A percentile compares a stretch with the other conserved stretches of the same genome.
These are phyloP conservation scores for Xylophagus ater DNA, from an alignment of 2,888 invertebrate species.

Conservation along the genomic window DNA sequence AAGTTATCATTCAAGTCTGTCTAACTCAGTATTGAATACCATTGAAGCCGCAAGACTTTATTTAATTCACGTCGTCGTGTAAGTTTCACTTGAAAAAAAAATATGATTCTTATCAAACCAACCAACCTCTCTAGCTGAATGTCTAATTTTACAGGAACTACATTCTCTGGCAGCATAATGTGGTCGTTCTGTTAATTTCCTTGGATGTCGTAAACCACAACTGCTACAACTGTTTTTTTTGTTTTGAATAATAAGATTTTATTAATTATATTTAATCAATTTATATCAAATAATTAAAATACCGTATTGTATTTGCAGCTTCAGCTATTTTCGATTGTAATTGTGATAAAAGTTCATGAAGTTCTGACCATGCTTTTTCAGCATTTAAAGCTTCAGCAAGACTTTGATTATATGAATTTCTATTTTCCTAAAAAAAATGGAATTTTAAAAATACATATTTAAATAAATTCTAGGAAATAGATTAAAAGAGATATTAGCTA, in stretches of 20 bases:
- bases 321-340: slow-evolving; percentile 90
- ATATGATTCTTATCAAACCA: slow-evolving; percentile 8
- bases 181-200: slow-evolving; percentile 73
- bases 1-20: no score
- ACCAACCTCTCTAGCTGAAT: slow-evolving; percentile 73
- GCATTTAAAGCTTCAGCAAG: slow-evolving; percentile 66
- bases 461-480: slow-evolving; percentile 5
- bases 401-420: slow-evolving; percentile 61
- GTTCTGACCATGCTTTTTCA: slow-evolving; percentile 79
- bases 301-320: slow-evolving; percentile 80
- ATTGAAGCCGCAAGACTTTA: no score
- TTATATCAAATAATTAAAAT: no score
- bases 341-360: slow-evolving; percentile 76
- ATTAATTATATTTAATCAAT: no score
- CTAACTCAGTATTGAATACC: no score
- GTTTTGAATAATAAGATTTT: no score
- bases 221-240: slow-evolving; percentile 74
- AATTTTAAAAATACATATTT: not conserved
- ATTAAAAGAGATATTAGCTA: slow-evolving; percentile 31
- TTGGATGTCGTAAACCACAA: slow-evolving; percentile 81
- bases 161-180: slow-evolving; percentile 89
- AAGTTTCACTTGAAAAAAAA: no score
- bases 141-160: slow-evolving; percentile 77
- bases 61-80: no score
- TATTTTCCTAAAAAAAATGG: slow-evolving; percentile 48